phyloP scores from a whole-genome alignment of 1,140 invertebrate species.

The Bombus fervidus region DNA sequence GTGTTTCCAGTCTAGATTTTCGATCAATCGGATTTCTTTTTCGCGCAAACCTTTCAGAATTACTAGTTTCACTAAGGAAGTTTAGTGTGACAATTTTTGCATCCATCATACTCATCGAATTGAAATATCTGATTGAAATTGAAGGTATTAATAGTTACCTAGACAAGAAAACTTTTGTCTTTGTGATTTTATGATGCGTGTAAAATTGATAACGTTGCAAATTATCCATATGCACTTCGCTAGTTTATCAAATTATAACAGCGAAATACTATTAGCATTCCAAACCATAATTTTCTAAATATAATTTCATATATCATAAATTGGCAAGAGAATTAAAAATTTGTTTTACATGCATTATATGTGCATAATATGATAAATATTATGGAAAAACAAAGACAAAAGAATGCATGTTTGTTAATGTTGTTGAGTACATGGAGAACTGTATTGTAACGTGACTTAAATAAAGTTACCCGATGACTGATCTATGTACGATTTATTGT shows the following conservation, averaged over 20 bases:
- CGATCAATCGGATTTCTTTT: conserved; percentile 44
- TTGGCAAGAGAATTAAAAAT: conserved; percentile 31
- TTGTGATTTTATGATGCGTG: conserved; percentile 51
- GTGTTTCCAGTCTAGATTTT: conserved; percentile 43
- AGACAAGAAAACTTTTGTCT: conserved; percentile 53
- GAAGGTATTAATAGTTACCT: conserved; percentile 62
- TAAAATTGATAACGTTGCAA: neutral
- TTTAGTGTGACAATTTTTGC: conserved; percentile 50
- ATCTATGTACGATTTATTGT: conserved; percentile 33
- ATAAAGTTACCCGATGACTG: conserved; percentile 76
- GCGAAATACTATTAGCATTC: neutral
- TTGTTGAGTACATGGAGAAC: conserved; percentile 69
- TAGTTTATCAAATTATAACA: conserved; percentile 16
- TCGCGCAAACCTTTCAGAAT: conserved; percentile 44
- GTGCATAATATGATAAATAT: conserved; percentile 64
- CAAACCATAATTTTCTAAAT: neutral
- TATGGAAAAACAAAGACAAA: conserved; percentile 67
- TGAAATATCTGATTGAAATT: conserved; percentile 61
- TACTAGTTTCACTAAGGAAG: conserved; percentile 38
- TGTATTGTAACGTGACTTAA: conserved; percentile 75
- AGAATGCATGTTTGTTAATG: conserved; percentile 70
- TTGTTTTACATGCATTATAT: conserved; percentile 72
- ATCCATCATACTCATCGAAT: conserved; percentile 52
- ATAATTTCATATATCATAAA: neutral
- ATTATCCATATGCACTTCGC: neutral